Base-by-base conservation (phyloP, 2,888 invertebrate species). In the Holacanthella duospinosa region DNA sequence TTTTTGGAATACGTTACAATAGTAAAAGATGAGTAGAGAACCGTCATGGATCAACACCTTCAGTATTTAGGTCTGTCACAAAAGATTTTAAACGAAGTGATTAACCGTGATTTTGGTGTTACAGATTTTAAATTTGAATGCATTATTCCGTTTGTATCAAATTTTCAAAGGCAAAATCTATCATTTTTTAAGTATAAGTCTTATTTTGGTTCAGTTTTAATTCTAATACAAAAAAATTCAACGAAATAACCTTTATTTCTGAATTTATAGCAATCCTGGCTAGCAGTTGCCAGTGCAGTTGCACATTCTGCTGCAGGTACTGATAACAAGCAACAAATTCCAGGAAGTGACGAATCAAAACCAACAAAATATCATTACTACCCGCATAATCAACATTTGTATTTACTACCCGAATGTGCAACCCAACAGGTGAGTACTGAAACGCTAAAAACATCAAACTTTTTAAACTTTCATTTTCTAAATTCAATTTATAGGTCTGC, bases 291-390 rank as follows among this genome's bases (percentile, higher is more conserved):
- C 19, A 65, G 64, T 62, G 64, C 66, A n/a, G 71, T 72, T 48
- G 72, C 71, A 43, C 68, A 70, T 64, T 64, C 68, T 44, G 66
- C 68, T 58, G 72, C 68, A 48, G 65, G 68, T 29, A 70, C 68
- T 53, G 67, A 66, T 28, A 29, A 61, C 27, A 64, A 66, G 53
- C 67, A 66, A 56, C 59, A 66, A 56, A 64, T 67, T 48, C 62
- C 68, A n/a, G 64, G 64, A 44, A 83, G 86, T 55, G 85, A 85
- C 63, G 84, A 85, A 63, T 84, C 84, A 55, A 91, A 91, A 77
- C 91, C 92, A 28, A 92, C 91, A 68, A 91, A 91, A 80, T 92
- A 93, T 79, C 91, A 93, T 78, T 92, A 91, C 80, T 92, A 91
- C 78, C 92, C 92, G 29, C 92, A 92, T 80, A 91, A 92, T 79